A percentile compares a stretch with the other conserved stretches of the same genome.
Evolutionary conservation across 2,888 invertebrate species (phyloP).

Genomic region (Oeneis ivallda): DNA sequence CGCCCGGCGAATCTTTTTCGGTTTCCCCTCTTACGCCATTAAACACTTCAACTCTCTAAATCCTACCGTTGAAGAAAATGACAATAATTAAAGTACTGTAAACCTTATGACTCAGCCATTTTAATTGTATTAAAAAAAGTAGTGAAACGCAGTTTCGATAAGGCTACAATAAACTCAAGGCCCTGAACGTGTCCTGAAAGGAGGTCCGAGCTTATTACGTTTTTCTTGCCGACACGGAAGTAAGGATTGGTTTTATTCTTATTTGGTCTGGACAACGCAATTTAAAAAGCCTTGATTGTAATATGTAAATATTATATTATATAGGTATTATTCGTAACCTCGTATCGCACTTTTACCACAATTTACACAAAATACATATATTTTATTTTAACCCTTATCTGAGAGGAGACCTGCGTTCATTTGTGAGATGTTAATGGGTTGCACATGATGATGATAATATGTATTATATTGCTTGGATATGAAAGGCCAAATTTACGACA

Average conservation of each 20-base stretch:
- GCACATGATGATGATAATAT: too few species aligned
- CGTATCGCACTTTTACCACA: background rate
- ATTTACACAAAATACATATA: background rate
- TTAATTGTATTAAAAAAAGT: background rate
- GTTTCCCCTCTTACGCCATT: background rate
- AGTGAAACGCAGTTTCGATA: background rate
- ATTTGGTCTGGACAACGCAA: background rate
- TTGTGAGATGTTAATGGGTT: too few species aligned
- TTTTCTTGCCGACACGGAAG: background rate
- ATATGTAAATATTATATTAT: too few species aligned
- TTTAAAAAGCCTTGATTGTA: background rate
- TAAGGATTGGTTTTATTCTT: background rate
- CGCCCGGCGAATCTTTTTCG: too few species aligned
- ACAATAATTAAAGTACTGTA: too few species aligned
- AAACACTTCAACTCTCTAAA: background rate
- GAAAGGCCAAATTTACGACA: too few species aligned
- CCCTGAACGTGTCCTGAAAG: background rate
- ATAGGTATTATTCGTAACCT: too few species aligned
- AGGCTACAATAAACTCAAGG: conserved; percentile 1
- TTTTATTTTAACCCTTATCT: too few species aligned
- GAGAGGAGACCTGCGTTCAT: too few species aligned
- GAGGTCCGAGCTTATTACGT: background rate
- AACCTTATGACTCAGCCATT: too few species aligned
- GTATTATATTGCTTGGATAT: too few species aligned
- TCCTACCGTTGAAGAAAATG: too few species aligned